Evolutionary conservation across 2,113 vertebrate genomes (phyloP), one percentile per base, ranked within the genome.

Genomic region (Capreolus pygargus): DNA sequence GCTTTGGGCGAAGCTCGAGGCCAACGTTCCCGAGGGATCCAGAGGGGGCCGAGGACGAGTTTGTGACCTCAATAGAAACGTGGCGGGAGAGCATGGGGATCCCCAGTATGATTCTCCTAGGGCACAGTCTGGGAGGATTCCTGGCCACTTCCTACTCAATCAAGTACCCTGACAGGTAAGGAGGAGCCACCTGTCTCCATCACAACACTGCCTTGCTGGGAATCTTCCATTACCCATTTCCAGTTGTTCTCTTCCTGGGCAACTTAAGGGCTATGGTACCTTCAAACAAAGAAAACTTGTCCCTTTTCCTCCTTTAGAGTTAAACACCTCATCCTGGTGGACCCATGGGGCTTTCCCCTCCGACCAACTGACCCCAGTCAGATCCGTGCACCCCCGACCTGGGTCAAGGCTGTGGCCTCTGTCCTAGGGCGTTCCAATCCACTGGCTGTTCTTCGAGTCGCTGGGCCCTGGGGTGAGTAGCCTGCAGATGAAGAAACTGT

Each of bases 331-430:
- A 99, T 99, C 98, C 98, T 99, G 89, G 99, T 99, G 45, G 99
- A 99, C 70, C 99, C 99, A 0, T 99, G 99, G 99, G 99, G 99
- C 88, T 99, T 99, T 97, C 99, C 99, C 0, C 99, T 99, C 96
- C 98, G 98, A 94, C 98, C 99, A 0, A 97, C 58, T 43, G 99
- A 98, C 85, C 98, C 93, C 79, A 98, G 98, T 94, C 97, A 97
- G 90, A 97, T 98, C 76, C 98, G 93, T 64, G 15, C 97, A 78
- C 98, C 97, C 7, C 99, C 99, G 0, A 98, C 98, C 89, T 99
- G 99, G 99, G 97, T 99, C 11, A 99, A 99, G 97, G 99, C 99
- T 0, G 95, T 99, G 54, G 98, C 98, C 0, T 96, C 99, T 0
- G 98, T 99, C 33, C 95, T 99, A 94, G 99, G 99, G 7, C 98